phyloP scores from a whole-genome alignment of 2,888 invertebrate genomes.

The Hanleya hanleyi region DNA sequence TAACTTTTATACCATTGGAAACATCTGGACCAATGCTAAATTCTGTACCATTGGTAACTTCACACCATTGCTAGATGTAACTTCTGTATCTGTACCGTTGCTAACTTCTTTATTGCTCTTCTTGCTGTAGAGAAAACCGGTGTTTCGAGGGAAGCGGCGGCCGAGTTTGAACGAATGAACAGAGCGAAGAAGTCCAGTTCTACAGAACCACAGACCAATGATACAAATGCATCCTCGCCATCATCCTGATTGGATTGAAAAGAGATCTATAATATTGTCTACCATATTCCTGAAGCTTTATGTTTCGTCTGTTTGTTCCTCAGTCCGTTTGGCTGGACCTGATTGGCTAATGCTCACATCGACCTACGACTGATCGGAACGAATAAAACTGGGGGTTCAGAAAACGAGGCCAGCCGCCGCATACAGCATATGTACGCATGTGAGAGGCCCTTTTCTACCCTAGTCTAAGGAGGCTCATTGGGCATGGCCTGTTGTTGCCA shows the following conservation, averaged over 20 bases:
- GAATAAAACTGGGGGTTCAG: no score
- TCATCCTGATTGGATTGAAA: constrained; percentile 8
- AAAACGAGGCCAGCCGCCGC: no score
- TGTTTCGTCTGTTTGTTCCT: no score
- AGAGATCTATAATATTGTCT: no score
- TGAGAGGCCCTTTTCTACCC: neutral
- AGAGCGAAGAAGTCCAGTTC: constrained; percentile 77
- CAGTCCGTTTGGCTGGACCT: no score
- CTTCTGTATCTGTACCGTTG: neutral
- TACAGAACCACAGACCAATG: neutral
- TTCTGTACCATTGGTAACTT: no score
- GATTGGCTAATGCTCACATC: no score
- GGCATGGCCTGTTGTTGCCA: neutral
- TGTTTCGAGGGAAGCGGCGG: constrained; percentile 91
- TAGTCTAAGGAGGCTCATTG: neutral
- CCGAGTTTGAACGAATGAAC: constrained; percentile 91
- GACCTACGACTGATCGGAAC: no score
- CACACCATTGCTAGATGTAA: no score
- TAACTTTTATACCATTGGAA: no score
- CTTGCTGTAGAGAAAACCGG: constrained; percentile 80
- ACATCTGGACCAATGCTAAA: no score
- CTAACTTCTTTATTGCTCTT: neutral
- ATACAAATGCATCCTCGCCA: constrained; percentile 5
- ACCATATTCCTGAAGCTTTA: neutral
- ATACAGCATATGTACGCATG: no score